Base-by-base conservation (phyloP, 2,888 invertebrate species). In the Automeris io region DNA sequence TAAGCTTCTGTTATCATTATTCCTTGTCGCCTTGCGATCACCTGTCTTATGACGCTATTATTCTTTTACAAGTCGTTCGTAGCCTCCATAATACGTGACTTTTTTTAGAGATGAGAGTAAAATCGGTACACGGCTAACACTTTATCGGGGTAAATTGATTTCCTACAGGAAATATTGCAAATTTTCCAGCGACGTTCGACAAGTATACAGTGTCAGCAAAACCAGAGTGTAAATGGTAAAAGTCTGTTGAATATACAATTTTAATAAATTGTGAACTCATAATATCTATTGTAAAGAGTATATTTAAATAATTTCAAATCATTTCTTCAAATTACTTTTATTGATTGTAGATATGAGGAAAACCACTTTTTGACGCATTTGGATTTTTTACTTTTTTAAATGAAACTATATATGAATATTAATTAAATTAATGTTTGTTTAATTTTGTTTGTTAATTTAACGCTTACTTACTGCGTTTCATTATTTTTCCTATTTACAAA, bases 81-180 rank as follows among this genome's bases (percentile, higher is more conserved):
- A 61, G 51, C 58, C 57, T 59, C 49, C 63, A 66, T 76, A 72
- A 71, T 70, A 80, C 79, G 79, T 79, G 79, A 76, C 77, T 77
- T 74, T 77, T 70, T 71, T 68, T 66, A 54, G 50, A 55, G 64
- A 68, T 68, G 62, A 66, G 64, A 67, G 61, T 55, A 64, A 63
- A 57, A n/a, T 47, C 46, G 58, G 57, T 61, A 59, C 51, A 53
- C 54, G 53, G 53, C 60, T 72, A 66, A 72, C 68, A 66, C 66
- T 69, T 57, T 72, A 69, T 74, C 72, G 60, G 50, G 45, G 69
- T 63, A 80, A 80, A 80, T 80, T 78, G 77, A 76, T 78, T 78
- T 77, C 69, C 60, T 57, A 61, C 63, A 61, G 61, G 61, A 77
- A 73, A 80, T 76, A 74, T 77, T 77, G 70, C 70, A 76, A 71